Base-by-base conservation (phyloP, 2,113 vertebrate genomes). In the Actenoides hombroni region DNA sequence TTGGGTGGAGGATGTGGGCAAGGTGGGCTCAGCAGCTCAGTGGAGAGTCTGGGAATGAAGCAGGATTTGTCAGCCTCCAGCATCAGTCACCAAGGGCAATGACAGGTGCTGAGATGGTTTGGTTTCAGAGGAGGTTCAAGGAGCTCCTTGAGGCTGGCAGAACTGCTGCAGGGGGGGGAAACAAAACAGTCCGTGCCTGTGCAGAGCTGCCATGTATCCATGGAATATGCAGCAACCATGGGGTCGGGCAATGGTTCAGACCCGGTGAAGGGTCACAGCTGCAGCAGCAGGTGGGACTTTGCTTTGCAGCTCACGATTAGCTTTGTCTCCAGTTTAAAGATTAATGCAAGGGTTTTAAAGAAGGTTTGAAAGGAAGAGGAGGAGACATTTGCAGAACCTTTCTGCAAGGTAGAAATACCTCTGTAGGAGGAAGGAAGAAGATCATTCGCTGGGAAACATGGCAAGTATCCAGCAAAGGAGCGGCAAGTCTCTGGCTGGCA, bases 171-270 rank as follows among this genome's bases (percentile, higher is more conserved):
- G 57, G 39, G 61, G 6, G 6, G 16, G 29, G 64, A 54, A 54
- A 15, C 0, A 0, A 68, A 64, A 51, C 0, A 5, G 33, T 7
- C 49, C 61, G 23, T 24, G 24, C 6, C 42, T 53, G 31, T 56
- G 25, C 3, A 4, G 75, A 68, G 23, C 65, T 87, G 39, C 18
- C 35, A 18, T 2, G 24, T 21, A 10, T 31, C 56, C 49, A 13
- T 19, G 35, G 54, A 31, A 13, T 25, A 26, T 37, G 26, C 49
- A 57, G 56, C 49, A 64, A 5, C 44, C 56, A 3, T 17, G 39
- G 42, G 20, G 15, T 5, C 40, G 53, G 44, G 35, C 28, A 29
- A 19, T 7, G 6, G 8, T 23, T 90, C 67, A 69, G 35, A 57
- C 20, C 28, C 1, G 0, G 61, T 24, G 51, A 20, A 83, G 57